Percentiles rank a stretch among this genome's conserved stretches.
These are phyloP conservation scores for Acanthisitta chloris DNA, from an alignment of 2,113 vertebrate genomes.

Conservation along the genomic window DNA sequence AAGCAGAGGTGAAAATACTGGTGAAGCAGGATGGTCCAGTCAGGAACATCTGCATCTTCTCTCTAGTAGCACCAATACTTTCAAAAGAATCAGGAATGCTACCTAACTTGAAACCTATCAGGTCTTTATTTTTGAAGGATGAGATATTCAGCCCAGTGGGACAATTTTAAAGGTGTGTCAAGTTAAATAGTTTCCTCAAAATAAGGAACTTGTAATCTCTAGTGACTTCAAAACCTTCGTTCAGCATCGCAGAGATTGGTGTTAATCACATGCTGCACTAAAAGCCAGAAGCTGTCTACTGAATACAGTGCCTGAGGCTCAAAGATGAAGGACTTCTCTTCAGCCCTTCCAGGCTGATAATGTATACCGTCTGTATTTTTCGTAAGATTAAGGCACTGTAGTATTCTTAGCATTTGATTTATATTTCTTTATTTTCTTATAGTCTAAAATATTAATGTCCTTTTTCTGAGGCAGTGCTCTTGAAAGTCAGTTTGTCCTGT, in stretches of 20 bases:
- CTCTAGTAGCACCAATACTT: background rate
- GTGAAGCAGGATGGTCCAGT: background rate
- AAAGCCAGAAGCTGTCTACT: background rate
- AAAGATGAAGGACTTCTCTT: background rate
- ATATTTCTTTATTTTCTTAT: background rate
- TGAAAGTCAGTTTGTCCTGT: background rate
- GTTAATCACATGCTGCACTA: background rate
- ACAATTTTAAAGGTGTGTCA: background rate
- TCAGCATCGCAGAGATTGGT: background rate
- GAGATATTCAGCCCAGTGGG: background rate
- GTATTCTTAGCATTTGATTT: background rate
- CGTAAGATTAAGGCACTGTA: background rate
- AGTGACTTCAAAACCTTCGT: background rate
- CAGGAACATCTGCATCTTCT: background rate
- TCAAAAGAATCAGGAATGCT: slow-evolving; percentile 30
- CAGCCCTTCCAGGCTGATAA: background rate
- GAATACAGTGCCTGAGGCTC: background rate
- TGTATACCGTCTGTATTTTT: background rate
- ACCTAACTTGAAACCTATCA: slow-evolving; percentile 34
- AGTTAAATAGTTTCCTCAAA: background rate
- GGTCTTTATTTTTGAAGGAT: background rate
- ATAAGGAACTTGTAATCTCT: background rate
- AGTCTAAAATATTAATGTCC: background rate
- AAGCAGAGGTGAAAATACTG: background rate
- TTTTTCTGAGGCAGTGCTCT: background rate